Evolutionary conservation across 2,888 invertebrate species (phyloP).

Genomic region (Microchrysa polita): DNA sequence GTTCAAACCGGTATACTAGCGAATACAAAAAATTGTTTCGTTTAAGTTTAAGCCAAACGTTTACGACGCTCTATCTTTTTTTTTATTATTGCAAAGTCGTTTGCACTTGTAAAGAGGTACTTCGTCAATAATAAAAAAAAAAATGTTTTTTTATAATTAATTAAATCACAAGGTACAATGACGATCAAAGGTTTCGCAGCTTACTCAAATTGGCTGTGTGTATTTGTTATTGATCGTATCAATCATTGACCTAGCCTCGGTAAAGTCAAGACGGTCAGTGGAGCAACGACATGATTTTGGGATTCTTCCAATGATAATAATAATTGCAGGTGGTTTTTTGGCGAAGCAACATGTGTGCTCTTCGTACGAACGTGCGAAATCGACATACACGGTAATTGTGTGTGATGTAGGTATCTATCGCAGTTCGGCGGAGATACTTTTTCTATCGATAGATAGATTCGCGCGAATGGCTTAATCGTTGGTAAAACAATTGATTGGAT

Average conservation of each 20-base stretch:
- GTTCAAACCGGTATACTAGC: constrained; percentile 5
- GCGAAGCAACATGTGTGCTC: too few relatives aligned
- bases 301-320: not conserved
- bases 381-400: not conserved
- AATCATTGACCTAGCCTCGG: constrained; percentile 10
- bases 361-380: not conserved
- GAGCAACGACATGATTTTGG: constrained; percentile 17
- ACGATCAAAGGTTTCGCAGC: constrained; percentile 9
- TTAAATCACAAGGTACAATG: constrained; percentile 16
- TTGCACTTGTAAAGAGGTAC: not conserved
- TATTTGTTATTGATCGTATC: constrained; percentile 6
- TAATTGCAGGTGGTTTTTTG: not conserved
- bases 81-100: not conserved
- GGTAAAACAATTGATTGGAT: not conserved
- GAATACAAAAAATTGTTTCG: not conserved
- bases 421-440: not conserved
- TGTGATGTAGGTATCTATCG: constrained; percentile 13
- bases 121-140: not conserved
- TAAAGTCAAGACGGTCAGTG: constrained; percentile 14
- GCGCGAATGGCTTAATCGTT: not conserved
- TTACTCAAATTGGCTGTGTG: not conserved
- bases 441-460: not conserved
- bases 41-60: too few relatives aligned
- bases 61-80: too few relatives aligned
- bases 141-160: not conserved